Base-by-base conservation (phyloP, 2,888 invertebrate genomes). In the Callinectes sapidus region DNA sequence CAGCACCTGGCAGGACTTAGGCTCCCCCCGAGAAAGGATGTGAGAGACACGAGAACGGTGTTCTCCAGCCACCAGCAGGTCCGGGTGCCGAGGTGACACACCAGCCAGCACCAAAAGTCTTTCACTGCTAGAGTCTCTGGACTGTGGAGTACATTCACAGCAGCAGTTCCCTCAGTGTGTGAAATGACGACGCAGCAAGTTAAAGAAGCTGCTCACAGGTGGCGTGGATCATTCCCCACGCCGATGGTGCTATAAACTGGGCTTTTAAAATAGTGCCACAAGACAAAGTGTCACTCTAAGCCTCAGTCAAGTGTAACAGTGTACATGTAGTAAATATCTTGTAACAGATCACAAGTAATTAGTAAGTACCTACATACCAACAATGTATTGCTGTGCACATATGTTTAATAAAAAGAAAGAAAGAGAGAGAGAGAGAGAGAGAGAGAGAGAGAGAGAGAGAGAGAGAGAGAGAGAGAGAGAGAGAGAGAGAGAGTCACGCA, bases 391-490 rank as follows among this genome's bases (percentile, higher is more conserved):
- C n/a, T n/a, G n/a, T n/a, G n/a, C n/a, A n/a, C n/a, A n/a, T n/a
- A n/a, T n/a, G n/a, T n/a, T n/a, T n/a, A 14, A 61, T 3, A 61
- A 14, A 61, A 14, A 61, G 61, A 61, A 14, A 61, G 61, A 61
- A 14, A 61, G 61, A 61, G 61, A 61, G 61, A 61, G 61, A 61
- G 61, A 61, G 61, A 61, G 61, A 61, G 61, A 61, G 61, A 61
- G 61, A 61, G 61, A 61, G 61, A 61, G 61, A 61, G 61, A 61
- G 61, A 61, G 61, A 61, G 61, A 61, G 61, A 61, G 61, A 61
- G 61, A 61, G 61, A 61, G 61, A 61, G 61, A 61, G 61, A 61
- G 61, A 61, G 61, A 61, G 55, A 55, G 18, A 16, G 18, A 55
- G 18, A 55, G 10, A 55, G n/a, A n/a, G n/a, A n/a, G n/a, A n/a